Evolutionary conservation across 1,140 invertebrate species (phyloP), one percentile per base, ranked within the genome.

Genomic region (Macrotrachela quadricornifera): DNA sequence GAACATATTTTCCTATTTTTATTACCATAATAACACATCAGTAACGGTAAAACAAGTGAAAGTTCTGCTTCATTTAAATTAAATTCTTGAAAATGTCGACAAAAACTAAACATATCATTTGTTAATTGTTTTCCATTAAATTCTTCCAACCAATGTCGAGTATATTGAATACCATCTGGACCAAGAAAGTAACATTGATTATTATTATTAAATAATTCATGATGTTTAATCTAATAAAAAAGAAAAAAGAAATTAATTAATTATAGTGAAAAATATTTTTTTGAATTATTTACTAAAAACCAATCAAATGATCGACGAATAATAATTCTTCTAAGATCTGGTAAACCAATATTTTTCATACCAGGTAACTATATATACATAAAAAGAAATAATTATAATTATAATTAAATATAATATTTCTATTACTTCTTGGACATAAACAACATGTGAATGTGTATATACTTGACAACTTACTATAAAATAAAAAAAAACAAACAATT

Each of bases 101-200:
- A 30, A 53, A 53, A 53, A 9, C 46, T 36, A n/a, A 53, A 53
- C 38, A 53, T 37, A 0, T 37, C 14, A 16, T 53, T 44, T 6
- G 51, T 47, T 18, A 44, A 46, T 36, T 46, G 37, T 40, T 53
- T 53, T 15, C 45, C 45, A 38, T 53, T 53, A 18, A 53, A 40
- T 37, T 53, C 40, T 16, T 53, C 15, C 46, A 47, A 40, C 51
- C 51, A 53, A 47, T 53, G 42, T 6, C 51, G 42, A 21, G 51
- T 47, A 11, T 53, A 53, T 16, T 47, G 45, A 11, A 53, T 43
- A 12, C 46, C 42, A 37, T 53, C 44, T 15, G 45, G 45, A 38
- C 46, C 41, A 17, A 43, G 40, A 12, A 53, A 46, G 14, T 47
- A 53, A 0, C 41, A 30, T 9, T 53, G 44, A 10, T 37, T 44